phyloP scores from a whole-genome alignment of 2,113 vertebrate genomes.

The Fulmarus glacialis region DNA sequence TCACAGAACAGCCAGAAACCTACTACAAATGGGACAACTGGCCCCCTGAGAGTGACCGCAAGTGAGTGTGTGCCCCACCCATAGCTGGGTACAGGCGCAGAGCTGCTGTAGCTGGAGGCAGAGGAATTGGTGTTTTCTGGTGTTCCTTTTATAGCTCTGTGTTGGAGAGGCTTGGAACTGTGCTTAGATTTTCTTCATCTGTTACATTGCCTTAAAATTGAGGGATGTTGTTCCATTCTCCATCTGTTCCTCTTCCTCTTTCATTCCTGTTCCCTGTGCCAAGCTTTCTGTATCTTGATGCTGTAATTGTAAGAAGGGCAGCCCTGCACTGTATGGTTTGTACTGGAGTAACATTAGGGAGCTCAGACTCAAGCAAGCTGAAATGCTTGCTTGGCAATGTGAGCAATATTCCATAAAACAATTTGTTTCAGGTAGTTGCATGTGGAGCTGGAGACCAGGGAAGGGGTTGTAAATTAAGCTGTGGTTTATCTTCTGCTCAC shows the following conservation, averaged over 20 bases:
- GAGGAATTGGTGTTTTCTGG: background rate
- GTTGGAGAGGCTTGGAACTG: background rate
- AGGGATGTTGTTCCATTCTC: background rate
- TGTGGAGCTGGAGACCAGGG: background rate
- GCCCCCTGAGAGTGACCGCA: conserved; percentile 97
- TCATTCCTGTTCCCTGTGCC: background rate
- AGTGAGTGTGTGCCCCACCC: conserved; percentile 76
- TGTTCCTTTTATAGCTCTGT: background rate
- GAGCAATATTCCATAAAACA: background rate
- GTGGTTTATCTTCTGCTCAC: background rate
- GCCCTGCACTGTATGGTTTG: background rate
- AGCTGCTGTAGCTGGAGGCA: background rate
- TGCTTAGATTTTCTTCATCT: conserved; percentile 15
- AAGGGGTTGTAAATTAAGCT: background rate
- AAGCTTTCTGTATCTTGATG: background rate
- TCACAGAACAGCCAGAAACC: conserved; percentile 97
- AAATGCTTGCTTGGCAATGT: fast-evolving
- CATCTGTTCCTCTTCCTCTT: background rate
- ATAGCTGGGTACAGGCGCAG: background rate
- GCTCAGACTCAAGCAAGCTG: background rate
- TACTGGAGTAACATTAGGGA: background rate
- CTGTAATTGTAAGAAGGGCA: background rate
- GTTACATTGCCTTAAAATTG: background rate
- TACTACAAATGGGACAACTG: conserved; percentile 99
- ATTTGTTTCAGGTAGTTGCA: background rate